Percentiles rank a stretch among this genome's conserved stretches.
Conservation (phyloP, 2,888 invertebrate species). For the Gortyna flavago region DNA sequence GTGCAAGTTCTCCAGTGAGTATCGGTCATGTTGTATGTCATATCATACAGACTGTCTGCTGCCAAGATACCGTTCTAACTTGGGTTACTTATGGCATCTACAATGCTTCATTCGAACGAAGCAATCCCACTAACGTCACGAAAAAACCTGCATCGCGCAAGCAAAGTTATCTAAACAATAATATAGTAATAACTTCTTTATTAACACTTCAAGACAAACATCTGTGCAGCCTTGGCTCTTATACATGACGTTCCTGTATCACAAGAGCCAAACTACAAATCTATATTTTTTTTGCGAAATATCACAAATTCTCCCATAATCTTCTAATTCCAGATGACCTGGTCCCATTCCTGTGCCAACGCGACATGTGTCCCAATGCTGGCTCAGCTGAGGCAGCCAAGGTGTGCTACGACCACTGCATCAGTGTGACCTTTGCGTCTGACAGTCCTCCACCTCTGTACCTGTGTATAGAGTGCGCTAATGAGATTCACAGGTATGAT, state of each 20-base stretch:
- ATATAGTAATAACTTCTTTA: too few relatives aligned
- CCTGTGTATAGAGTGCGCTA: slow-evolving; percentile 98
- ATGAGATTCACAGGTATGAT: slow-evolving; percentile 93
- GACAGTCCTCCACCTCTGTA: slow-evolving; percentile 98
- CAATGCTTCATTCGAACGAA: too few relatives aligned
- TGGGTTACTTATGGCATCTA: too few relatives aligned
- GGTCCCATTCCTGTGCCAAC: slow-evolving; percentile 96
- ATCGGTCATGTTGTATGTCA: slow-evolving; percentile 90
- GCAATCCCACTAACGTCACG: too few relatives aligned
- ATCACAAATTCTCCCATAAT: background rate
- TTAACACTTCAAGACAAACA: background rate
- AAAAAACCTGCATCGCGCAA: too few relatives aligned
- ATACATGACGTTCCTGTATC: background rate
- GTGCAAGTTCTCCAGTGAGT: slow-evolving; percentile 95
- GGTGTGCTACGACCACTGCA: slow-evolving; percentile 97
- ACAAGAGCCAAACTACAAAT: background rate
- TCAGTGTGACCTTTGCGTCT: slow-evolving; percentile 95
- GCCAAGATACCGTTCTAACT: slow-evolving; percentile 97
- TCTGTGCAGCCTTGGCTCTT: background rate
- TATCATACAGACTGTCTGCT: slow-evolving; percentile 98
- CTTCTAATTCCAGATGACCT: slow-evolving; percentile 85
- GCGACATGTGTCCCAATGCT: slow-evolving; percentile 97
- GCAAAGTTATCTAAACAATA: too few relatives aligned
- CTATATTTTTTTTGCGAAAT: background rate
- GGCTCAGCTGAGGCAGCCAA: slow-evolving; percentile 96